Conservation (phyloP, 2,888 invertebrate genomes). For the Eupithecia subumbrata region DNA sequence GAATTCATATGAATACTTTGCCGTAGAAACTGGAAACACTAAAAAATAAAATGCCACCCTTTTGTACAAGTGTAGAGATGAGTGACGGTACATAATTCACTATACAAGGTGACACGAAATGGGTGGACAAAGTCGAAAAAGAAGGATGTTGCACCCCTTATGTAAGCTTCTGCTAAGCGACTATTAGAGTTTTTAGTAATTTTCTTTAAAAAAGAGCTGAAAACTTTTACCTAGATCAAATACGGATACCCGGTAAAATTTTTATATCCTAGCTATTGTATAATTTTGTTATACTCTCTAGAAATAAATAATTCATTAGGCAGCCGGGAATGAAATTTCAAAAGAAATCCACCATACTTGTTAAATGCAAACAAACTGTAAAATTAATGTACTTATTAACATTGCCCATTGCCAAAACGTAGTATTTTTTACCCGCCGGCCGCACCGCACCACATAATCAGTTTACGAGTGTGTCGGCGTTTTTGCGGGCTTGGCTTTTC, state of each 20-base stretch:
- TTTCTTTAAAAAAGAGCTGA: background rate
- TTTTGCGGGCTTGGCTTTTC: constrained; percentile 37
- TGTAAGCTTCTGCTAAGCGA: background rate
- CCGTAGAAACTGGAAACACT: background rate
- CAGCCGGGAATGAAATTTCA: background rate
- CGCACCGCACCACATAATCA: constrained; percentile 35
- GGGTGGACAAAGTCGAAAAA: background rate
- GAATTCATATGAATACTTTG: background rate
- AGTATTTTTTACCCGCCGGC: constrained; percentile 11
- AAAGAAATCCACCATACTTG: background rate
- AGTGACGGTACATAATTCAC: background rate
- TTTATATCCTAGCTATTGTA: background rate
- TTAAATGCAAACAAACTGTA: background rate
- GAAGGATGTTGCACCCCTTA: background rate
- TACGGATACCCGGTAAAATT: background rate
- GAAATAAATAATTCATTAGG: background rate
- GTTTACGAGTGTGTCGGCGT: constrained; percentile 32
- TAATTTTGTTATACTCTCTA: background rate
- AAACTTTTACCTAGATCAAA: background rate
- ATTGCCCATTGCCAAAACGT: background rate
- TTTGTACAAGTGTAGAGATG: background rate
- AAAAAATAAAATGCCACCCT: background rate
- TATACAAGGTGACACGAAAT: background rate
- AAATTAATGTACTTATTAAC: background rate
- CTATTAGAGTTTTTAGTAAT: background rate